phyloP scores from a whole-genome alignment of 2,888 invertebrate genomes.

The Drosophila subquinaria region DNA sequence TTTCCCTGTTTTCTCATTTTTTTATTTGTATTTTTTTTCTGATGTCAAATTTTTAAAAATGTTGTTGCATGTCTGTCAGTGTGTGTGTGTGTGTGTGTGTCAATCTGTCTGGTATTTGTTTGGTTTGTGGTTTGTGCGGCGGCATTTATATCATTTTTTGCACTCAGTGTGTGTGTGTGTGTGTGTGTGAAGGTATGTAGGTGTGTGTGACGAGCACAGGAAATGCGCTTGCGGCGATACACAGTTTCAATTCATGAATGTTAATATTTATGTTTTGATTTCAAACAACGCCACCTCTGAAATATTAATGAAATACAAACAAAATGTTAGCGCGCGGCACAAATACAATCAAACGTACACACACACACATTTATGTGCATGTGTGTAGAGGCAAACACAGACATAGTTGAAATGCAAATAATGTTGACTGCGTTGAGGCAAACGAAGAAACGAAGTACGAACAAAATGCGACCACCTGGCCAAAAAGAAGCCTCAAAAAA shows the following conservation, averaged over 20 bases:
- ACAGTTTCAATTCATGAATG: constrained; percentile 83
- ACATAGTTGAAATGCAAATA: constrained; percentile 81
- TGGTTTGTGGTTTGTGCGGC: constrained; percentile 76
- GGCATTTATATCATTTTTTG: constrained; percentile 76
- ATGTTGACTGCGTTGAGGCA: constrained; percentile 59
- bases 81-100: constrained; percentile 30
- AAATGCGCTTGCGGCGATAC: constrained; percentile 78
- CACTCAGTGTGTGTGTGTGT: constrained; percentile 36
- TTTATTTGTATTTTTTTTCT: constrained; percentile 29
- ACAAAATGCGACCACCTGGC: constrained; percentile 50
- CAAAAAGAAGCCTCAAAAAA: constrained; percentile 72
- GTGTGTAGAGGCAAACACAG: constrained; percentile 47
- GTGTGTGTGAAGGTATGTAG: constrained; percentile 4
- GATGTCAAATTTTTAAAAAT: constrained; percentile 52
- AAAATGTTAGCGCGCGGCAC: constrained; percentile 75
- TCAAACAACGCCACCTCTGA: constrained; percentile 81
- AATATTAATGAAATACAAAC: constrained; percentile 83
- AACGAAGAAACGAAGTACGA: constrained; percentile 43
- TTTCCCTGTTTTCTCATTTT: constrained; percentile 26
- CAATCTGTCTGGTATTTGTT: constrained; percentile 67
- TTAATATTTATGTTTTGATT: constrained; percentile 84
- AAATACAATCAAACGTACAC: constrained; percentile 33
- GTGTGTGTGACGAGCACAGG: constrained; percentile 42
- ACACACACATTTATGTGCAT: constrained; percentile 30
- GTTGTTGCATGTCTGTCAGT: constrained; percentile 52